These are phyloP conservation scores for Phalacrocorax aristotelis DNA, from an alignment of 2,113 vertebrate genomes.

Conservation along the genomic window DNA sequence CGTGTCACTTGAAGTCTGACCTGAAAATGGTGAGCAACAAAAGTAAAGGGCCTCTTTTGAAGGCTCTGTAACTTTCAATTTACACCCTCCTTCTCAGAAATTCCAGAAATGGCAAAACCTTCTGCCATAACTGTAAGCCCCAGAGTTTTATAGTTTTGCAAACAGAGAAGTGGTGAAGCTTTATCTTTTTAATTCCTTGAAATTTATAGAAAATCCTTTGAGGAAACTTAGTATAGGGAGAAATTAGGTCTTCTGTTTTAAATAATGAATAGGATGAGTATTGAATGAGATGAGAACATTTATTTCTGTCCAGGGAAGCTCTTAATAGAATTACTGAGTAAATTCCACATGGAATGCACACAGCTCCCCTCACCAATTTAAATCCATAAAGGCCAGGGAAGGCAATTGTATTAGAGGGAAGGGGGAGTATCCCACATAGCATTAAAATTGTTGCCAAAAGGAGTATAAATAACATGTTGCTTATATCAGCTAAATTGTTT, in stretches of 20 bases:
- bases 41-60: neutral
- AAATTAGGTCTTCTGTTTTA: constrained; percentile 27
- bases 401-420: neutral
- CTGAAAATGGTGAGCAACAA: neutral
- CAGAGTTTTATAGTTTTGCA: neutral
- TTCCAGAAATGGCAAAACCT: neutral
- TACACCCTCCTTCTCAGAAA: neutral
- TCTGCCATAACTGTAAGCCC: neutral
- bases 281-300: constrained; percentile 58
- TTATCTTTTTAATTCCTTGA: constrained; percentile 30
- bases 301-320: constrained; percentile 32
- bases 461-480: neutral
- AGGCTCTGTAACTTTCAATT: neutral
- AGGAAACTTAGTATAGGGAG: constrained; percentile 23
- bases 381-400: neutral
- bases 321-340: constrained; percentile 59
- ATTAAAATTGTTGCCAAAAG: constrained; percentile 9
- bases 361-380: neutral
- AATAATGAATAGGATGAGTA: constrained; percentile 26
- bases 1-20: neutral
- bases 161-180: neutral
- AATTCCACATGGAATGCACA: constrained; percentile 14
- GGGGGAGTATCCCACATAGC: neutral
- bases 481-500: constrained; percentile 24
- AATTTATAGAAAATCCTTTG: constrained; percentile 44